phyloP scores from a whole-genome alignment of 1,140 invertebrate genomes.

The Periplaneta americana region DNA sequence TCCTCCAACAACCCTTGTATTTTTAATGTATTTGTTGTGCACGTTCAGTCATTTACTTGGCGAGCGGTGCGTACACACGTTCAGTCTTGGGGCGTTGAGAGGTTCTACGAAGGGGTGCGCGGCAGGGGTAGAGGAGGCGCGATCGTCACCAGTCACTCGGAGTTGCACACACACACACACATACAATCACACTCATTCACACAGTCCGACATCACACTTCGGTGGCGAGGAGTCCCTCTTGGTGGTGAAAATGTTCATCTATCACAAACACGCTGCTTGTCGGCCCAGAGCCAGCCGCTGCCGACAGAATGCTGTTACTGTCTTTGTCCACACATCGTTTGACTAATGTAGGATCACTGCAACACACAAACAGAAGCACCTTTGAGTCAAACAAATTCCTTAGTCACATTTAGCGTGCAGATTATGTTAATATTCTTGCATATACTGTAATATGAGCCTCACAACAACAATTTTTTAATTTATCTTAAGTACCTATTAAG shows the following conservation, averaged over 20 bases:
- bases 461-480: no score
- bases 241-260: constrained; percentile 50
- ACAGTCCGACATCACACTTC: constrained; percentile 48
- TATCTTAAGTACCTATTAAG: no score
- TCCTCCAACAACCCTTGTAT: not conserved
- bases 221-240: constrained; percentile 49
- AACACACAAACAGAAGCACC: constrained; percentile 25
- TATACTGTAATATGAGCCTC: no score
- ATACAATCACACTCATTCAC: constrained; percentile 24
- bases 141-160: constrained; percentile 10
- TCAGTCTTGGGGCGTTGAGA: not conserved
- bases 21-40: not conserved
- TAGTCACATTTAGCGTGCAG: no score
- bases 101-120: not conserved
- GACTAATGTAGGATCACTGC: constrained; percentile 39
- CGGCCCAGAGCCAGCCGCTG: constrained; percentile 13
- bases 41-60: not conserved
- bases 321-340: constrained; percentile 43
- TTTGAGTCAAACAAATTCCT: constrained; percentile 13
- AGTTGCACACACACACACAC: constrained; percentile 19
- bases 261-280: constrained; percentile 53
- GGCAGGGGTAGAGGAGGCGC: not conserved
- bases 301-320: constrained; percentile 22
- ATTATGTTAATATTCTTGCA: no score
- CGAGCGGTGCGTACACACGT: not conserved